These are phyloP conservation scores for Trissolcus japonicus DNA, from an alignment of 2,888 invertebrate species.

Conservation along the genomic window DNA sequence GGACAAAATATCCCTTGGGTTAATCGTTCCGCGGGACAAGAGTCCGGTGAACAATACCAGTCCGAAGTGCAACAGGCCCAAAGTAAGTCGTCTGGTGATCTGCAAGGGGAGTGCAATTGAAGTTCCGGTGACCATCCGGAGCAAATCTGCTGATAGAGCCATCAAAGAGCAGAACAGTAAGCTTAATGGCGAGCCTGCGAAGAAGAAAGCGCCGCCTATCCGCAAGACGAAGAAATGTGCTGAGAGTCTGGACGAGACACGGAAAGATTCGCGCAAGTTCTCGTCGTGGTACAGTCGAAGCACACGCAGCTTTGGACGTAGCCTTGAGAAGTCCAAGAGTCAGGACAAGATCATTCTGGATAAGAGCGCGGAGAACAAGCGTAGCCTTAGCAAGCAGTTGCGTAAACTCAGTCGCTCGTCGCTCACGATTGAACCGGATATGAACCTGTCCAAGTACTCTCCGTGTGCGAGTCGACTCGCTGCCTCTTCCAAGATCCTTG, in stretches of 20 bases:
- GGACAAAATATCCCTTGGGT: slow-evolving; percentile 2
- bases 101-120: slow-evolving; percentile 24
- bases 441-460: slow-evolving; percentile 73
- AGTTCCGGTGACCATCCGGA: slow-evolving; percentile 1
- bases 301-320: slow-evolving; percentile 53
- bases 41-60: not conserved
- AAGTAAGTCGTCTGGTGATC: not conserved
- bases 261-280: slow-evolving; percentile 61
- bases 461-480: slow-evolving; percentile 73
- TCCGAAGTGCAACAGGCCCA: not conserved
- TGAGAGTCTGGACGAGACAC: slow-evolving; percentile 33
- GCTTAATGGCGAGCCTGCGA: slow-evolving; percentile 11
- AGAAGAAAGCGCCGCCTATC: slow-evolving; percentile 30
- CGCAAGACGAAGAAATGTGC: slow-evolving; percentile 29
- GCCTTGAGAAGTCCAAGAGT: slow-evolving; percentile 60
- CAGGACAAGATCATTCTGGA: slow-evolving; percentile 57
- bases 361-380: slow-evolving; percentile 59
- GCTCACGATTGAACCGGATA: slow-evolving; percentile 68
- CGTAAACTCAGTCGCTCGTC: slow-evolving; percentile 71
- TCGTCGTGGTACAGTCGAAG: slow-evolving; percentile 63
- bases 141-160: slow-evolving; percentile 35
- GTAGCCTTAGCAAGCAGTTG: slow-evolving; percentile 62
- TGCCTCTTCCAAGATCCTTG: slow-evolving; percentile 72
- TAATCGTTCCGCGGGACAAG: slow-evolving; percentile 7
- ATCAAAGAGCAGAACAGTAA: slow-evolving; percentile 41